Base-by-base conservation (phyloP, 2,888 invertebrate genomes). In the Lithophane semibrunnea region DNA sequence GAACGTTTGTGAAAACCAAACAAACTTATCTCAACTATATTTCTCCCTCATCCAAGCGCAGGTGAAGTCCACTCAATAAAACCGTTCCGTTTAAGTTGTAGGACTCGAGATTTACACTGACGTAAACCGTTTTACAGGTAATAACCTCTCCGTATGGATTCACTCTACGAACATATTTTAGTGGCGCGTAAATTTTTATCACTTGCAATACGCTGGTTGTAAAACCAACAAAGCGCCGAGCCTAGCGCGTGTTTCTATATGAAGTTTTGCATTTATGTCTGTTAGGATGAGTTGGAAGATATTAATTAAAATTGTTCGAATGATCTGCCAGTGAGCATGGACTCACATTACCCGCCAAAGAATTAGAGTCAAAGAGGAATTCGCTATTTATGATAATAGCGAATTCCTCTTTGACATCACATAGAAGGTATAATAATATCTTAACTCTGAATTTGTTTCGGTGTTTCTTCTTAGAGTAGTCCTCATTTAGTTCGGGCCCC, bases 61-160 rank as follows among this genome's bases (percentile, higher is more conserved):
- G 37, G 60, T 56, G 67, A 60, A 67, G 54, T 63, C 24, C 42
- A 66, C 73, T 83, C 83, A 86, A 86, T 86, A 79, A 86, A 79
- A 73, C 52, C 44, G 42, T 71, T 68, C 29, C 65, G 64, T 75
- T 70, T 73, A 73, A 80, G 86, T 76, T 67, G 58, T 80, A 56
- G 56, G 24, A 44, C 68, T 66, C 73, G 42, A 67, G 86, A 83
- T 85, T 82, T 82, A 80, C 75, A 66, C 61, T 74, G 75, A 82
- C 86, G 79, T 85, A 80, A 85, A 83, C 68, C 83, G 66, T 83
- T 88, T 87, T 87, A 87, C 87, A 87, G 87, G 87, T 87, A 85
- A 82, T 87, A 88, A 83, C 83, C 60, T 73, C 65, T 73, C 24
- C 76, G 69, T 72, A 85, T 82, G 86, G 86, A 83, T 83, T 77